Conservation (phyloP, 2,888 invertebrate genomes). For the Drosophila demipolita region DNA sequence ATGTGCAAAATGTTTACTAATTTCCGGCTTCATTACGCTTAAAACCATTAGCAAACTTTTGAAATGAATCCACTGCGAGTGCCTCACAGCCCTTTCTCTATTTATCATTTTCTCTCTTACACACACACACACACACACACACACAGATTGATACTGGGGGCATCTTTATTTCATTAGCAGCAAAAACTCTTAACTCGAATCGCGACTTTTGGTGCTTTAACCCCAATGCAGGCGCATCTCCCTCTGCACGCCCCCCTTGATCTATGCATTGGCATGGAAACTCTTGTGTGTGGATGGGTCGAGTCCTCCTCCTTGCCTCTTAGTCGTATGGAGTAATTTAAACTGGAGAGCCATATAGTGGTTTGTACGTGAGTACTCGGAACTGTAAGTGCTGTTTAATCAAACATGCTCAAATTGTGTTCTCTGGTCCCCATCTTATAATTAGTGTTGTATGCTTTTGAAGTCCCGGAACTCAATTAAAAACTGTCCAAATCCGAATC, state of each 20-base stretch:
- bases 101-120: not conserved
- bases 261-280: constrained; percentile 36
- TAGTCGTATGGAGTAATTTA: constrained; percentile 44
- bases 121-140: too few species aligned
- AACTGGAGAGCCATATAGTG: constrained; percentile 7
- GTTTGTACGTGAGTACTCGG: not conserved
- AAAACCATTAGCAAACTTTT: constrained; percentile 77
- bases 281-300: constrained; percentile 24
- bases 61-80: constrained; percentile 59
- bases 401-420: constrained; percentile 55
- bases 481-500: constrained; percentile 67
- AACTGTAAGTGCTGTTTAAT: constrained; percentile 59
- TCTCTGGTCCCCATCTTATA: constrained; percentile 53
- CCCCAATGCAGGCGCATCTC: not conserved
- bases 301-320: constrained; percentile 47
- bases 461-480: constrained; percentile 57
- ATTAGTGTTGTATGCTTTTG: constrained; percentile 61
- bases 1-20: constrained; percentile 72
- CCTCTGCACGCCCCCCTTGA: constrained; percentile 2
- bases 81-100: not conserved
- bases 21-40: constrained; percentile 80
- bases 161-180: constrained; percentile 69
- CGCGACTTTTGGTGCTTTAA: constrained; percentile 45
- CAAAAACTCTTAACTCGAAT: constrained; percentile 45
- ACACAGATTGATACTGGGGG: constrained; percentile 29